Base-by-base conservation (phyloP, 2,113 vertebrate genomes). In the Camarhynchus parvulus region DNA sequence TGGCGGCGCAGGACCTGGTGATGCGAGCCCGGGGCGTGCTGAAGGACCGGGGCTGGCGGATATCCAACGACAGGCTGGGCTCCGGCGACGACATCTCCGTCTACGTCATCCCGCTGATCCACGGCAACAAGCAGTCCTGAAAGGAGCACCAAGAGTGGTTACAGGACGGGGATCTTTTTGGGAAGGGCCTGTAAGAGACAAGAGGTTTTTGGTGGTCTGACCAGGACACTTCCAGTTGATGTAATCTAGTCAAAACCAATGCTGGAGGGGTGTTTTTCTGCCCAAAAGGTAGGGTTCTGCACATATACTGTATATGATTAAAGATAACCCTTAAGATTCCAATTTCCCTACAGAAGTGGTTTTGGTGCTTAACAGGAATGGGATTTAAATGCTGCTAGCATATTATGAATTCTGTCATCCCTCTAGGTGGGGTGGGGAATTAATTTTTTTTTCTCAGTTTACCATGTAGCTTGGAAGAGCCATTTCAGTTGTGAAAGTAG, bases 1-100 rank as follows among this genome's bases (percentile, higher is more conserved):
- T 99, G 98, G 99, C 99, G 7, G 99, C 99, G 31, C 99, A 99
- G 95, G 99, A 99, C 97, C 98, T 99, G 93, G 98, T 99, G 83
- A 99, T 99, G 99, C 98, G 98, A 69, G 99, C 99, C 15, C 97
- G 99, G 4, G 99, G 99, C 1, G 98, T 99, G 78, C 98, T 99
- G 96, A 99, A 98, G 96, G 99, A 99, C 94, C 98, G 99, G 93
- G 99, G 99, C 96, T 99, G 99, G 99, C 98, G 99, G 90, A 99
- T 99, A 97, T 98, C 99, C 55, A 99, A 99, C 21, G 99, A 99
- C 97, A 98, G 98, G 85, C 98, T 99, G 94, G 99, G 99, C 75
- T 99, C 99, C 8, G 99, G 99, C 94, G 99, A 99, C 1, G 99
- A 99, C 98, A 99, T 99, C 96, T 99, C 99, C 6, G 99, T 99